Conservation (phyloP, 2,797 vertebrate species). For the Pipistrellus kuhlii region DNA sequence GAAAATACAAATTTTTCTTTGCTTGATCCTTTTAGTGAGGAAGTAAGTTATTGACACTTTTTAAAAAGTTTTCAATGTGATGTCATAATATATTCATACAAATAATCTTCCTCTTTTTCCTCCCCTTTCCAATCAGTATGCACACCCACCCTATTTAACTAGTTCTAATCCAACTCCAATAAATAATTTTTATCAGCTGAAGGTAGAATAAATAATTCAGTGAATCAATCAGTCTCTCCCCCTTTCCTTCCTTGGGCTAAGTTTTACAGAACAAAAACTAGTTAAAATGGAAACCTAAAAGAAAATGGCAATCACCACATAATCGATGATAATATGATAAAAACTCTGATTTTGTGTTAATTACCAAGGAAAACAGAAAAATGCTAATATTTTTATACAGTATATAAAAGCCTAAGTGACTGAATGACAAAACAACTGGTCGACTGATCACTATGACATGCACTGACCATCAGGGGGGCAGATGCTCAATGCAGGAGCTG, state of each 20-base stretch:
- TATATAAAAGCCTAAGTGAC: too few relatives aligned
- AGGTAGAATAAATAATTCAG: slow-evolving; percentile 6
- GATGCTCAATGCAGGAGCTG: too few relatives aligned
- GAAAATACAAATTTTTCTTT: slow-evolving; percentile 9
- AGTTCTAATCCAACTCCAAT: background rate
- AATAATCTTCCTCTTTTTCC: background rate
- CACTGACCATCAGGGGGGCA: too few relatives aligned
- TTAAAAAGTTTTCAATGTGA: background rate
- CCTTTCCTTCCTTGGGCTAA: background rate
- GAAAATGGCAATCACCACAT: background rate
- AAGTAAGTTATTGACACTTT: background rate
- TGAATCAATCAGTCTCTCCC: background rate
- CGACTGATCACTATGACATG: too few relatives aligned
- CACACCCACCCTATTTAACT: background rate
- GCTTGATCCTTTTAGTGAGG: background rate
- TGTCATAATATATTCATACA: background rate
- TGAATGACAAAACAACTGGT: too few relatives aligned
- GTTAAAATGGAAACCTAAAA: background rate
- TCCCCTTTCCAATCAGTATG: background rate
- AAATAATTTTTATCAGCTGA: slow-evolving; percentile 43
- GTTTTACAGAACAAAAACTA: background rate
- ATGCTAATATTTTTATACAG: background rate
- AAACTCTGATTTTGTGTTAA: slow-evolving; percentile 42
- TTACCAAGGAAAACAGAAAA: background rate
- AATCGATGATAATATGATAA: background rate